Evolutionary conservation across 2,888 invertebrate genomes (phyloP), one percentile per base, ranked within the genome.

Genomic region (Cerastis rubricosa): DNA sequence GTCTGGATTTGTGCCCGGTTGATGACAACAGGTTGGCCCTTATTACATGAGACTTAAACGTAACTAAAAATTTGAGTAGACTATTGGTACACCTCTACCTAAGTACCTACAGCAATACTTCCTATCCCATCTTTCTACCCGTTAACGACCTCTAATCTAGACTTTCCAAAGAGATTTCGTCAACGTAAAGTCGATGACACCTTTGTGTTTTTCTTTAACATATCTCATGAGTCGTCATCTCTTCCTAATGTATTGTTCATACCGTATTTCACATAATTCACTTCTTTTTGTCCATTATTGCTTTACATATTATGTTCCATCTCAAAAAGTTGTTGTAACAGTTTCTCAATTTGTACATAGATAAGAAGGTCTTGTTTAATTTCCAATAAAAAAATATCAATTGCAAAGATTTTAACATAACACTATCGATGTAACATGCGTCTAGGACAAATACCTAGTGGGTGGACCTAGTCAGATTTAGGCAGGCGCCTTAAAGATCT

Each of bases 391-490:
- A 59, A 14, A 57, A 7, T 11, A 81, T 75, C 57, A 35, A 47
- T 45, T 57, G 1, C 19, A 47, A 66, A 49, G 45, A 65, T 61
- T n/a, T 45, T 11, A 57, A 25, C 14, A 63, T 40, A 43, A 61
- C 57, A 40, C n/a, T 49, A 66, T 14, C 57, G 57, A 76, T 51
- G 35, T 59, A 65, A 54, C 49, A 45, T 73, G 25, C 61, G 7
- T 9, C 61, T 49, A 65, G 69, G 11, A 51, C 29, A 25, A 63
- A 57, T 64, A 64, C 25, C 12, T 49, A 68, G 81, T 85, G 76
- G 81, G 83, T 85, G 71, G 67, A 68, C 22, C 14, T 22, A 71
- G 51, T 49, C 70, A 68, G 45, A 76, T 81, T 63, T 65, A 71
- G 71, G 29, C 71, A 68, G 63, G 61, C 72, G 54, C 67, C 71